phyloP scores from a whole-genome alignment of 2,797 vertebrate genomes.

The Diceros bicornis region DNA sequence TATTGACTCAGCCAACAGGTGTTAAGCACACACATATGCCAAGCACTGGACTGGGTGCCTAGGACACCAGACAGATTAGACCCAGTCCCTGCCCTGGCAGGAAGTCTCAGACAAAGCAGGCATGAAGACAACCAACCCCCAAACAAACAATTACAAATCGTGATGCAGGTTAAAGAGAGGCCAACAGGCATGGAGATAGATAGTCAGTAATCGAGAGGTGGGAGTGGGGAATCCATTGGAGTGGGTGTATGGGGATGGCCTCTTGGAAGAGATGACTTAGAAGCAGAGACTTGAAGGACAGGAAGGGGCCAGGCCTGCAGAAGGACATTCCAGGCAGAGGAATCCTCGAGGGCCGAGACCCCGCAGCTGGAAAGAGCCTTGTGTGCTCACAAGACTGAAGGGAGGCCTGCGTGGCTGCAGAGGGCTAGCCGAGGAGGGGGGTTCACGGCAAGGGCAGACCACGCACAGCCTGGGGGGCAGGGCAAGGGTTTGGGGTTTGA shows the following conservation, averaged over 20 bases:
- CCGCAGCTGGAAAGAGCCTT: neutral
- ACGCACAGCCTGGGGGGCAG: neutral
- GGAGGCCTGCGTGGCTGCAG: too few species aligned
- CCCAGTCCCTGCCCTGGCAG: neutral
- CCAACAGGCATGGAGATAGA: rapidly evolving
- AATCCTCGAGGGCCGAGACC: neutral
- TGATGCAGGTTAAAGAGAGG: neutral
- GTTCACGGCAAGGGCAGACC: rapidly evolving
- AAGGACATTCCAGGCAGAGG: neutral
- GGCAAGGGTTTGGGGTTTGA: neutral
- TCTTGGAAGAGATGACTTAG: neutral
- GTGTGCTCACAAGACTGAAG: too few species aligned
- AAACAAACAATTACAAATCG: neutral
- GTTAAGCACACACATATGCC: neutral
- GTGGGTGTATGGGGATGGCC: rapidly evolving
- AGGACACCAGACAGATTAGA: neutral
- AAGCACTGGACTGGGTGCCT: neutral
- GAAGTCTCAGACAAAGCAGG: neutral
- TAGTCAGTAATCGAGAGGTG: neutral
- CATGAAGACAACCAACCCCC: neutral
- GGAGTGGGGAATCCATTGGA: neutral
- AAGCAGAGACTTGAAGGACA: neutral
- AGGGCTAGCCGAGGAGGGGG: neutral
- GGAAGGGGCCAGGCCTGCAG: neutral
- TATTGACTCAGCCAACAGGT: neutral